Evolutionary conservation across 2,113 vertebrate species (phyloP).

Genomic region (Malurus cyaneus): DNA sequence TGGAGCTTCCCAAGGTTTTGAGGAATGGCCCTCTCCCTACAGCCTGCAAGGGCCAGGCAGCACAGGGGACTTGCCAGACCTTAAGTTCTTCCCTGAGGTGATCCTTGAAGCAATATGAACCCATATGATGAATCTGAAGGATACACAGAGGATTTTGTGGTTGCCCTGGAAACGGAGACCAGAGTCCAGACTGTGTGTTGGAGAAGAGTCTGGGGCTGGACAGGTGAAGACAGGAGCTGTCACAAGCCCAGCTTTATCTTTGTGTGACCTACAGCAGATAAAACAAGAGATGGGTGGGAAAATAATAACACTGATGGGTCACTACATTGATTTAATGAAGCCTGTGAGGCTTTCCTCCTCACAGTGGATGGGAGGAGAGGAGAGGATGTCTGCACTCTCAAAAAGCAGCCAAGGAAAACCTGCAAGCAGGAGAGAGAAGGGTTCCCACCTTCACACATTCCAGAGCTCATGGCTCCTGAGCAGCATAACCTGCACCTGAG

Average conservation of each 20-base stretch:
- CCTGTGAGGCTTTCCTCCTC: background rate
- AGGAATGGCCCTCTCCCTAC: background rate
- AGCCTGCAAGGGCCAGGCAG: background rate
- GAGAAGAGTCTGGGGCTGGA: background rate
- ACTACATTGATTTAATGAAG: background rate
- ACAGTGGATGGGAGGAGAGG: background rate
- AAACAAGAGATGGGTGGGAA: background rate
- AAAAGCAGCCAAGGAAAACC: background rate
- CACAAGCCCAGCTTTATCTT: background rate
- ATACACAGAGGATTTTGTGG: background rate
- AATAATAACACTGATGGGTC: background rate
- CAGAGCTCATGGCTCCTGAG: background rate
- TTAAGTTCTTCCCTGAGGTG: background rate
- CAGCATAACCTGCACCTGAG: background rate
- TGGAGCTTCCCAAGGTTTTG: background rate
- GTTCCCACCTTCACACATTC: background rate
- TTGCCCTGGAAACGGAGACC: conserved; percentile 31
- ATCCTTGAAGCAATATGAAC: background rate
- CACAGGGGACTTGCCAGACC: accelerated
- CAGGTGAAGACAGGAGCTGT: background rate
- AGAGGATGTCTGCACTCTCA: background rate
- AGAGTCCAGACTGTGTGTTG: background rate
- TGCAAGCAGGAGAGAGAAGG: background rate
- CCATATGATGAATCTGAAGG: background rate
- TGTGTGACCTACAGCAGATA: background rate